Conservation (phyloP, 2,113 vertebrate genomes). For the Neolamprologus cancellatus region DNA sequence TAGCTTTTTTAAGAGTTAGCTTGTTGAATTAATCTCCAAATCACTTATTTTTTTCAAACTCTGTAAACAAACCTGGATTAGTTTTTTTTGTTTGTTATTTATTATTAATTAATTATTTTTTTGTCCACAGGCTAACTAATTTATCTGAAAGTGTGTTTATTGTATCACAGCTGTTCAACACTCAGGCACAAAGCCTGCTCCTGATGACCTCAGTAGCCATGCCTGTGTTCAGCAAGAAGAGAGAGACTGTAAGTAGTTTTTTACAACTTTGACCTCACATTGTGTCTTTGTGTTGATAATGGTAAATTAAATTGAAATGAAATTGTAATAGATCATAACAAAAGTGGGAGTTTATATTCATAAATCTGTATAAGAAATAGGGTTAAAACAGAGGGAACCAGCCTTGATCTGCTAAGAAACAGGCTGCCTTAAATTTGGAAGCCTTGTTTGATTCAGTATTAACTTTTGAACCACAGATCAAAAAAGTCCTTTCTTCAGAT, state of each 20-base stretch:
- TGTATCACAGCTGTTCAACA: slow-evolving; percentile 78
- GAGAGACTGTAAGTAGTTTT: slow-evolving; percentile 81
- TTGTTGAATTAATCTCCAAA: not conserved
- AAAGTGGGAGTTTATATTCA: not conserved
- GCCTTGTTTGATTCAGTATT: not conserved
- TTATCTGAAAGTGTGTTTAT: not conserved
- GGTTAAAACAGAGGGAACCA: not conserved
- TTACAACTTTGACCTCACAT: not conserved
- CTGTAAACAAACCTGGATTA: not conserved
- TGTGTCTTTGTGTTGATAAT: not conserved
- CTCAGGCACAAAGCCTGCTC: slow-evolving; percentile 80
- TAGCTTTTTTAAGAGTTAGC: not conserved
- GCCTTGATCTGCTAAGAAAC: not conserved
- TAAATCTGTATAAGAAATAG: not conserved
- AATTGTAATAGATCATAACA: not conserved
- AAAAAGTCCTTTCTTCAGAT: not conserved
- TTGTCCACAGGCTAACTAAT: not conserved
- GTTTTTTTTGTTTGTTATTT: accelerated
- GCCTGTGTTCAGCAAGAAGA: slow-evolving; percentile 97
- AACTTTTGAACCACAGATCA: not conserved
- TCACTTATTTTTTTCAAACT: not conserved
- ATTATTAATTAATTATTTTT: not conserved
- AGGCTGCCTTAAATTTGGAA: not conserved
- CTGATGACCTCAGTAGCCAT: slow-evolving; percentile 95
- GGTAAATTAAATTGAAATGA: not conserved